phyloP scores from a whole-genome alignment of 2,888 invertebrate species.

The Archips xylosteana region DNA sequence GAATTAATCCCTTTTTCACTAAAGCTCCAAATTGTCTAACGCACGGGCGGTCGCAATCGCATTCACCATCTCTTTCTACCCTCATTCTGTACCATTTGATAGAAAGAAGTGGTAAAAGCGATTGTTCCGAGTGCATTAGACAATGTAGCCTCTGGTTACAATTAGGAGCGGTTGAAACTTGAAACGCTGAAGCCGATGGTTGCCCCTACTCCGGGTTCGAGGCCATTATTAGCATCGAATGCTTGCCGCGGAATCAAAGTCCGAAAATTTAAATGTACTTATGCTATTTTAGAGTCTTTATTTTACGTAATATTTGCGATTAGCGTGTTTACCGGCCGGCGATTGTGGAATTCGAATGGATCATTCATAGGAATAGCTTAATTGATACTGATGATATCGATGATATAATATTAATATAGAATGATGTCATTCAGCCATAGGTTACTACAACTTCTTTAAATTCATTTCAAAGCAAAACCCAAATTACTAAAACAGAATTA shows the following conservation, averaged over 20 bases:
- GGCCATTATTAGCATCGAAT: constrained; percentile 5
- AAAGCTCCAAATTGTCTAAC: too few relatives aligned
- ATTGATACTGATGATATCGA: neutral
- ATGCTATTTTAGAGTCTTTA: neutral
- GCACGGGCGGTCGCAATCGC: too few relatives aligned
- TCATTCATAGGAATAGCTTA: neutral
- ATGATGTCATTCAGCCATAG: too few relatives aligned
- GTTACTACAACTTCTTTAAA: too few relatives aligned
- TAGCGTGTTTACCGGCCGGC: neutral
- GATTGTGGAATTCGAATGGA: neutral
- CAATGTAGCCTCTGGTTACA: neutral
- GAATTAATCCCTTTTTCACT: too few relatives aligned
- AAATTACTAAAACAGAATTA: too few relatives aligned
- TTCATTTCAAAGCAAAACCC: too few relatives aligned
- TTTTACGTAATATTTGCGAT: neutral
- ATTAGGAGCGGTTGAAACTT: neutral
- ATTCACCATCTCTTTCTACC: too few relatives aligned
- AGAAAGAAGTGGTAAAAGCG: too few relatives aligned
- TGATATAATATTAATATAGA: too few relatives aligned
- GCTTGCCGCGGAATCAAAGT: neutral
- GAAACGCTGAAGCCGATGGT: neutral
- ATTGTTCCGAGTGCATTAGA: too few relatives aligned
- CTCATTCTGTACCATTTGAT: too few relatives aligned
- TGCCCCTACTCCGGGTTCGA: neutral
- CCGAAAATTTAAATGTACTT: neutral